phyloP scores from a whole-genome alignment of 1,140 invertebrate genomes.

The Cotesia vestalis region DNA sequence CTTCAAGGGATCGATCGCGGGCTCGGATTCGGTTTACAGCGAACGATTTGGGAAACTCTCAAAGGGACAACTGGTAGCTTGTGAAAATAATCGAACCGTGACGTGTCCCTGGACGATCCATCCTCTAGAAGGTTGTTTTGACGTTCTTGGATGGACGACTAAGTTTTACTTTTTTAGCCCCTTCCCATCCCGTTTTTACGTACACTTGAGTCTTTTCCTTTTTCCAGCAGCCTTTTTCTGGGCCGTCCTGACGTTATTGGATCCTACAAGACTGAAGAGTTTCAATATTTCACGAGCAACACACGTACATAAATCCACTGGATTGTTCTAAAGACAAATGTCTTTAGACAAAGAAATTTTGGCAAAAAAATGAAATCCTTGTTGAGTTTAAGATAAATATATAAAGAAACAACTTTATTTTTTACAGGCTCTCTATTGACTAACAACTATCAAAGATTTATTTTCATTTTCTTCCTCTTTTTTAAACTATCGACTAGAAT shows the following conservation, averaged over 20 bases:
- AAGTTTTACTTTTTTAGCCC: not conserved
- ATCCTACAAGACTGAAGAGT: conserved; percentile 2
- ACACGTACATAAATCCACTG: conserved; percentile 1
- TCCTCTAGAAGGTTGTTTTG: conserved; percentile 23
- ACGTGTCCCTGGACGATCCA: conserved; percentile 23
- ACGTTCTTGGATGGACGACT: conserved; percentile 8
- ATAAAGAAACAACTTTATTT: no score
- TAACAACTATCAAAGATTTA: no score
- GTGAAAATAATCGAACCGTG: conserved; percentile 26
- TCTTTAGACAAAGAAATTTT: conserved; percentile 4
- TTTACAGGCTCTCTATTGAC: no score
- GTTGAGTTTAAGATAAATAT: no score
- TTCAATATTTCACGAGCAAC: conserved; percentile 21
- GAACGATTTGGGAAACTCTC: conserved; percentile 8
- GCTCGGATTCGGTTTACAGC: conserved; percentile 15
- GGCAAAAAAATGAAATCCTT: conserved; percentile 1
- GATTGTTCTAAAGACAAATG: not conserved
- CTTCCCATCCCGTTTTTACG: not conserved
- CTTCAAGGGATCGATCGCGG: conserved; percentile 1
- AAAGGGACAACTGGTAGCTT: conserved; percentile 6
- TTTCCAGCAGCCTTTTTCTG: not conserved
- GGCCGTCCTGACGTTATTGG: conserved; percentile 16
- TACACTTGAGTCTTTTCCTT: no score
- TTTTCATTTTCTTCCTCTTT: no score
- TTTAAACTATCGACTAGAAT: no score